phyloP scores from a whole-genome alignment of 2,797 vertebrate species.

The Cetoscarus ocellatus region DNA sequence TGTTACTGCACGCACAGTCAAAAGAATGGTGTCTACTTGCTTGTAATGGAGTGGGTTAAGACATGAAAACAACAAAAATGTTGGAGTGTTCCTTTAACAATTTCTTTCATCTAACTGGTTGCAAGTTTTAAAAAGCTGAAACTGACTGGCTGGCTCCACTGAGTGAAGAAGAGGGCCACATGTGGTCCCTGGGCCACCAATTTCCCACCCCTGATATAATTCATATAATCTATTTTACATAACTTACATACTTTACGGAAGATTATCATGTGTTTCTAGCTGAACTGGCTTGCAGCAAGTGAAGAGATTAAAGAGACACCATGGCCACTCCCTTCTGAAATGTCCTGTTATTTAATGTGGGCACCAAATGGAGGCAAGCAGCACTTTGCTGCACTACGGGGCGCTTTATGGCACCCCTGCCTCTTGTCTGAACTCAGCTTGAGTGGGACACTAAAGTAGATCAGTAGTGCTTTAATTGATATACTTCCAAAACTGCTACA shows the following conservation, averaged over 20 bases:
- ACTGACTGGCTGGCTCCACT: too few species aligned
- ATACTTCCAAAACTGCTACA: not conserved
- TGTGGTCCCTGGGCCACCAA: too few species aligned
- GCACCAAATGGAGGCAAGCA: not conserved
- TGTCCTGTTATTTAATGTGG: not conserved
- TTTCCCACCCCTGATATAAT: not conserved
- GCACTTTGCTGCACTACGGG: not conserved
- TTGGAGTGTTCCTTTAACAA: too few species aligned
- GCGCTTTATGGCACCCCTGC: not conserved
- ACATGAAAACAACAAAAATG: too few species aligned
- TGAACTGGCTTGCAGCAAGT: not conserved
- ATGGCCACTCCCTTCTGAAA: not conserved
- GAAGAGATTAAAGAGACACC: not conserved
- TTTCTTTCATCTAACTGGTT: too few species aligned
- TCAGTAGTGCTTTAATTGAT: not conserved
- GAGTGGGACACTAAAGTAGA: not conserved
- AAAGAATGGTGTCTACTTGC: too few species aligned
- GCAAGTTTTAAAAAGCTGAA: too few species aligned
- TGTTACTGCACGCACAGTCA: too few species aligned
- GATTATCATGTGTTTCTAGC: not conserved
- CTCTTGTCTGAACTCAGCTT: slow-evolving; percentile 1
- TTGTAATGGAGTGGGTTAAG: too few species aligned
- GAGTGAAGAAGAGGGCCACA: too few species aligned
- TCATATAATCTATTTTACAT: not conserved
- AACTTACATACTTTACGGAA: not conserved